Conservation (phyloP, 1,140 invertebrate genomes). For the Calephelis nemesis region DNA sequence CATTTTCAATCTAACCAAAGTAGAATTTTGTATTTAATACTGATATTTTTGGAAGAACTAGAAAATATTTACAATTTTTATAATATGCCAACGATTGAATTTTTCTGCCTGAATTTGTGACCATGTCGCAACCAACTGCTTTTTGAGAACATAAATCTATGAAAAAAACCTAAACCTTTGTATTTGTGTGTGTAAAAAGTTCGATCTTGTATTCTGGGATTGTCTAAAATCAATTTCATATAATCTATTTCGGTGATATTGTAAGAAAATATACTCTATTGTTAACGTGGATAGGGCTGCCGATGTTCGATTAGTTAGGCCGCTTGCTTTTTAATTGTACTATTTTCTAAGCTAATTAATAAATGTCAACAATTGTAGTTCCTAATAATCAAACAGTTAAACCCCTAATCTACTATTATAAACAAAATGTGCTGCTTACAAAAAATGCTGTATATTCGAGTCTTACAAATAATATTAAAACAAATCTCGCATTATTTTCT, state of each 20-base stretch:
- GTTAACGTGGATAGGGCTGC: slow-evolving; percentile 58
- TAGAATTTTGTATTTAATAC: slow-evolving; percentile 79
- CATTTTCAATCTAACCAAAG: slow-evolving; percentile 77
- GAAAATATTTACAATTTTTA: slow-evolving; percentile 75
- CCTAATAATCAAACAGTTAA: too few species aligned
- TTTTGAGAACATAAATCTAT: slow-evolving; percentile 52
- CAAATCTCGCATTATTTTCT: too few species aligned
- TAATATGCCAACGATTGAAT: slow-evolving; percentile 65
- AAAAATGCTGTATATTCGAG: too few species aligned
- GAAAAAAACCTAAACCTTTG: slow-evolving; percentile 53
- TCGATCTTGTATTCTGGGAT: slow-evolving; percentile 79
- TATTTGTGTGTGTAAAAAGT: slow-evolving; percentile 76
- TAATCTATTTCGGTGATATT: slow-evolving; percentile 71
- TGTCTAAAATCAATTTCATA: slow-evolving; percentile 74
- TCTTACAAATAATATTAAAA: too few species aligned
- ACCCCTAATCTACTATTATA: too few species aligned
- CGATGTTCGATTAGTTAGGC: slow-evolving; percentile 36
- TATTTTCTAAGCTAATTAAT: not conserved
- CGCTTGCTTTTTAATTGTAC: slow-evolving; percentile 11
- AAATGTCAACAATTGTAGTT: too few species aligned
- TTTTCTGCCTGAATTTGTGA: slow-evolving; percentile 74
- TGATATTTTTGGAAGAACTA: slow-evolving; percentile 79
- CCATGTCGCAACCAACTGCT: slow-evolving; percentile 74
- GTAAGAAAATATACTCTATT: slow-evolving; percentile 76
- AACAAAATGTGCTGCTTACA: too few species aligned